These are phyloP conservation scores for Silurus glanis DNA, from an alignment of 2,113 vertebrate genomes.

Conservation along the genomic window DNA sequence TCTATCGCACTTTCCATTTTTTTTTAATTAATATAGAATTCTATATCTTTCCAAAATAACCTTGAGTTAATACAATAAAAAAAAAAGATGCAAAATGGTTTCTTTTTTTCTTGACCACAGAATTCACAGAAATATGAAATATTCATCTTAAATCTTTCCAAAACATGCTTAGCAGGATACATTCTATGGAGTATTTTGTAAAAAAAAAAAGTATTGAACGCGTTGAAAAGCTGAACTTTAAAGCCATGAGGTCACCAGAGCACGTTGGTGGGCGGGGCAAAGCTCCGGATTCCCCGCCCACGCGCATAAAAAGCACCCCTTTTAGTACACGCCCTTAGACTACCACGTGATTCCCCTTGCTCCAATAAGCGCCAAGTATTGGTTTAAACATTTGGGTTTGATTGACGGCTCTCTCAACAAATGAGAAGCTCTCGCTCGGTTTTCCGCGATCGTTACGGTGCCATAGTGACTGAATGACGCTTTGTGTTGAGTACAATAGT, in stretches of 20 bases:
- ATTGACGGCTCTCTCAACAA: slow-evolving; percentile 51
- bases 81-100: no score
- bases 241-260: not conserved
- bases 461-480: slow-evolving; percentile 78
- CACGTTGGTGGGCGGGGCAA: not conserved
- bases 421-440: slow-evolving; percentile 41
- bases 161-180: no score
- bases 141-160: no score
- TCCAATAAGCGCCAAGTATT: slow-evolving; percentile 62
- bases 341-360: slow-evolving; percentile 17
- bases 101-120: no score
- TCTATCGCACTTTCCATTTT: no score
- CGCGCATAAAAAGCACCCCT: not conserved
- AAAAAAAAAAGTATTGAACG: no score
- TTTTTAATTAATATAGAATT: no score
- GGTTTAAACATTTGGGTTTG: slow-evolving; percentile 63
- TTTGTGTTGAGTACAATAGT: slow-evolving; percentile 64
- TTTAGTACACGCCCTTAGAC: not conserved
- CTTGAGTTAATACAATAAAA: no score
- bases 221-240: no score
- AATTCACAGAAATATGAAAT: no score
- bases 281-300: not conserved
- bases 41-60: no score
- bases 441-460: slow-evolving; percentile 66
- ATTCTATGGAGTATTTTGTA: no score